A percentile compares a stretch with the other conserved stretches of the same genome.
These are phyloP conservation scores for Melanostoma scalare DNA, from an alignment of 2,888 invertebrate species.

Conservation along the genomic window DNA sequence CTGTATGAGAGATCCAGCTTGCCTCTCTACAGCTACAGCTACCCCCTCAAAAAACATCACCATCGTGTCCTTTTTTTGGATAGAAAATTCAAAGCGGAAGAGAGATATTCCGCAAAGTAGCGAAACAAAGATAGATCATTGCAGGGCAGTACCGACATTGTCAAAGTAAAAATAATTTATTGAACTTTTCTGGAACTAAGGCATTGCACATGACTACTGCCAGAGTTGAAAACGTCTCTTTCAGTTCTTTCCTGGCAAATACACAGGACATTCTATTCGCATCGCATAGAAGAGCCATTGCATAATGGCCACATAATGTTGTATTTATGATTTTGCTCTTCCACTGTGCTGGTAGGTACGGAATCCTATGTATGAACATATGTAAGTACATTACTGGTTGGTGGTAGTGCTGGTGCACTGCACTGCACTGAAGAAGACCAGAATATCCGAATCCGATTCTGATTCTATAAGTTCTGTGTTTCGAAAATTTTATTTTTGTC, in stretches of 20 bases:
- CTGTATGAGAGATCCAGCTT: conserved; percentile 22
- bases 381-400: not conserved
- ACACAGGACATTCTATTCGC: conserved; percentile 52
- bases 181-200: conserved; percentile 64
- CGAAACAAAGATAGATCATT: conserved; percentile 70
- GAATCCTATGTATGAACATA: conserved; percentile 1
- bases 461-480: conserved; percentile 55
- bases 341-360: conserved; percentile 29
- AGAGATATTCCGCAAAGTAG: conserved; percentile 66
- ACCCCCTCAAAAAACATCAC: conserved; percentile 40
- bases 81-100: conserved; percentile 59
- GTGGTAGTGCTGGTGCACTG: conserved; percentile 10
- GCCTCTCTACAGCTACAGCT: not conserved
- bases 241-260: conserved; percentile 52
- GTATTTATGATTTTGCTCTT: conserved; percentile 65
- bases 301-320: conserved; percentile 65
- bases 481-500: conserved; percentile 61
- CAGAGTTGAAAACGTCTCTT: conserved; percentile 59
- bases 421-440: not conserved
- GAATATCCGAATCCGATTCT: conserved; percentile 42
- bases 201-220: conserved; percentile 66
- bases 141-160: conserved; percentile 67
- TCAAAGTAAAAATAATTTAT: conserved; percentile 70
- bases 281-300: conserved; percentile 21
- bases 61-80: conserved; percentile 42